Base-by-base conservation (phyloP, 2,113 vertebrate species). In the Typhlomys cinereus region DNA sequence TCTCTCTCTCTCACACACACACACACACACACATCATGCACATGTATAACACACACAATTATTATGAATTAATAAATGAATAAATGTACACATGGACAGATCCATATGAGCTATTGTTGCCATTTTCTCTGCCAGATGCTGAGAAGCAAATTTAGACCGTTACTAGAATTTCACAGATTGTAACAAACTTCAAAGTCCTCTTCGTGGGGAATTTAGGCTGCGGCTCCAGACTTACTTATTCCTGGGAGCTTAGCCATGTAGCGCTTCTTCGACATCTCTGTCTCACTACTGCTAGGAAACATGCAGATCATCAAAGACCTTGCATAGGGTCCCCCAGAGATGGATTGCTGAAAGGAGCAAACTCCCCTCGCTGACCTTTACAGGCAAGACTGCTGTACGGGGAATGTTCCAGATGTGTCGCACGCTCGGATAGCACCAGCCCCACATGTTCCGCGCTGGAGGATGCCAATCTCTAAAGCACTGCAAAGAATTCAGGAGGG, bases 301-400 rank as follows among this genome's bases (percentile, higher is more conserved):
- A 93, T 83, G 83, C 88, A 70, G 18, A 78, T 80, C 95, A 95
- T 96, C 94, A 94, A 88, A 95, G 95, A 80, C 94, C 90, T 95
- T 92, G 85, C 88, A 36, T 46, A 90, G 96, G 92, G 91, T 93
- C 93, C 94, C 94, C 0, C 0, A 52, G 92, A 97, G 90, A 96
- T 54, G 62, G 21, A 94, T 91, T 96, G 93, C 74, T 98, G 97
- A 96, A 97, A 97, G 93, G 95, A 92, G 90, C 96, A 92, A 93
- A 86, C 96, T 73, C 92, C 93, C 93, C 95, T 97, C 92, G 90
- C 86, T 97, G 97, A 98, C 97, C 96, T 96, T 95, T 88, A 85
- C 87, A 95, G 96, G 95, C 81, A 88, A 96, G 96, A 91, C 88
- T 93, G 96, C 97, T 91, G 59, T 34, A 39, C 93, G 92, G 91